phyloP scores from a whole-genome alignment of 92 coral and sea anemone species.

The Micromussa lordhowensis region DNA sequence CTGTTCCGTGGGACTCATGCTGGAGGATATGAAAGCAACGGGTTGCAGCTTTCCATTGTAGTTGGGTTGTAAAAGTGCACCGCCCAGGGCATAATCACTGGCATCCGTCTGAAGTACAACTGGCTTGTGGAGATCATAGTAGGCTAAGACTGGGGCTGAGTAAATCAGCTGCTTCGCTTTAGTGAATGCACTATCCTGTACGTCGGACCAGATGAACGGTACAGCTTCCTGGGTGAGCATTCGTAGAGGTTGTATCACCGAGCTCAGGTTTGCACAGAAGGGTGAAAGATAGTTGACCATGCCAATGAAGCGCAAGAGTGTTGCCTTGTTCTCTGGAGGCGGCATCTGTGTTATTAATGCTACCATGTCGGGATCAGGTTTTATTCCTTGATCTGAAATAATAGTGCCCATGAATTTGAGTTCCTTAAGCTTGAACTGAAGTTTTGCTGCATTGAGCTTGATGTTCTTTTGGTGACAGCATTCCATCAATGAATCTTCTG shows the following conservation, averaged over 20 bases:
- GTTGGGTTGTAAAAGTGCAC: conserved; percentile 41
- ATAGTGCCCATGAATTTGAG: no score
- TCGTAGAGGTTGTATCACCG: no score
- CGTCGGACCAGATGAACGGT: conserved; percentile 13
- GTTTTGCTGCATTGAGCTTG: no score
- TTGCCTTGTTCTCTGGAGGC: no score
- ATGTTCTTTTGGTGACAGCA: no score
- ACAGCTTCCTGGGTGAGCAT: conserved; percentile 69
- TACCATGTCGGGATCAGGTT: no score
- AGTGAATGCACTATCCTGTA: conserved; percentile 23
- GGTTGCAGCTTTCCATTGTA: conserved; percentile 51
- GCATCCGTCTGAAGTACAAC: conserved; percentile 40
- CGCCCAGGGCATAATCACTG: conserved; percentile 35
- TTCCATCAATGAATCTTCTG: conserved; percentile 63
- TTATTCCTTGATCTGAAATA: no score
- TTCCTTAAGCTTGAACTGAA: no score
- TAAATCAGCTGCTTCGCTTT: conserved; percentile 54
- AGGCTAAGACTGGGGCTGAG: conserved; percentile 46
- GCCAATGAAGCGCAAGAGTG: no score
- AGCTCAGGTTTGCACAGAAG: no score
- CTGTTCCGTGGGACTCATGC: conserved; percentile 62
- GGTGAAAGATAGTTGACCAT: no score
- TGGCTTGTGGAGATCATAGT: conserved; percentile 49
- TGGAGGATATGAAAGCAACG: conserved; percentile 9
- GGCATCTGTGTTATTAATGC: no score